These are phyloP conservation scores for Clusia tigrina DNA, from an alignment of 2,888 invertebrate species.

Conservation along the genomic window DNA sequence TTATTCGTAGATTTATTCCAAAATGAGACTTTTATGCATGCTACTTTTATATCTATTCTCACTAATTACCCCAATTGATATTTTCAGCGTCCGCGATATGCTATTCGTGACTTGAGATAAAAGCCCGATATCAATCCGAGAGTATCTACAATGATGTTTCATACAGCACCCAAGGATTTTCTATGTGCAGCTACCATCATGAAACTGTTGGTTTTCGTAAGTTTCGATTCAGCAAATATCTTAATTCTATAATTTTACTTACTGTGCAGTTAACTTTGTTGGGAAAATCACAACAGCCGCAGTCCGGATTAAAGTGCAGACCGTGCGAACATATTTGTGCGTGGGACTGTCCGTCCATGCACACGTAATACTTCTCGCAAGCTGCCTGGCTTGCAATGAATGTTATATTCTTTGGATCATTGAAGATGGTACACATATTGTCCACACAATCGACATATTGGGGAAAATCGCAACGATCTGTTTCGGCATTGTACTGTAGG, in stretches of 20 bases:
- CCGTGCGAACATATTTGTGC: slow-evolving; percentile 48
- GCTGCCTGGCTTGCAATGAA: slow-evolving; percentile 48
- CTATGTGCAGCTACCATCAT: no score
- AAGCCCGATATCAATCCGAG: background rate
- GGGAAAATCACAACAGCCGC: slow-evolving; percentile 52
- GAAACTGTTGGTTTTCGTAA: no score
- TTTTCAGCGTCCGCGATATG: no score
- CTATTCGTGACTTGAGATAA: no score
- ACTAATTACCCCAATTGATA: no score
- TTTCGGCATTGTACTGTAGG: slow-evolving; percentile 54
- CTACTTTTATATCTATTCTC: no score
- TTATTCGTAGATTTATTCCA: no score
- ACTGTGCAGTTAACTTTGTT: slow-evolving; percentile 51
- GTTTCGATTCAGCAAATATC: no score
- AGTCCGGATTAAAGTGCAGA: slow-evolving; percentile 47
- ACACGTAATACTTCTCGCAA: slow-evolving; percentile 54
- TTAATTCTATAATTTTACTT: slow-evolving; percentile 26
- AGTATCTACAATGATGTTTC: background rate
- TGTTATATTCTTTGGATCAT: slow-evolving; percentile 46
- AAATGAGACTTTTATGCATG: no score
- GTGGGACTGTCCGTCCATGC: slow-evolving; percentile 49
- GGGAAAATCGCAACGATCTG: slow-evolving; percentile 58
- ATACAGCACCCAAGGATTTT: background rate
- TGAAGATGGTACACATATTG: slow-evolving; percentile 50
- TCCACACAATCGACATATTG: slow-evolving; percentile 57